Conservation (phyloP, 37 sponge, comb jelly and placozoan genomes). For the Halichondria panicea region DNA sequence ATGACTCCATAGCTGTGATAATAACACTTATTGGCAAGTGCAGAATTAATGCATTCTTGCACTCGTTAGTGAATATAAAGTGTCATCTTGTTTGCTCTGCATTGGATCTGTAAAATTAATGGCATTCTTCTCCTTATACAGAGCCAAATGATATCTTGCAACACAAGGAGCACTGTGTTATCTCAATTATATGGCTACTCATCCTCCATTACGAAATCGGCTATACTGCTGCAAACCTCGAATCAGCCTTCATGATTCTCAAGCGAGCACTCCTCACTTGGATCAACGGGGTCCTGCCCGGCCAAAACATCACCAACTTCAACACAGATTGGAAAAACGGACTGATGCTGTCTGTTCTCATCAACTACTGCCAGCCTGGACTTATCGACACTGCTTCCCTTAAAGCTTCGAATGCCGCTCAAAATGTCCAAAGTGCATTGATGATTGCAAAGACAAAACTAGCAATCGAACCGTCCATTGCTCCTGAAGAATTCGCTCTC, state of each 20-base stretch:
- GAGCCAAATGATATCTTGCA: constrained; percentile 67
- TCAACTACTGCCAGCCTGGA: constrained; percentile 70
- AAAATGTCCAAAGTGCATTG: constrained; percentile 65
- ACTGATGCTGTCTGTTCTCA: constrained; percentile 39
- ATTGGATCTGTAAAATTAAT: too few species aligned
- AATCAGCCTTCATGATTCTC: neutral
- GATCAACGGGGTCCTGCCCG: constrained; percentile 59
- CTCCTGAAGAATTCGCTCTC: constrained; percentile 42
- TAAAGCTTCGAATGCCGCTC: constrained; percentile 21
- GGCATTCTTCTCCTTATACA: constrained; percentile 20
- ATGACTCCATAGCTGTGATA: too few species aligned
- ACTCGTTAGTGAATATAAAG: too few species aligned
- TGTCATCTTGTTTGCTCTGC: too few species aligned
- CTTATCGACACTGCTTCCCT: constrained; percentile 29
- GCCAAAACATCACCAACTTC: constrained; percentile 34
- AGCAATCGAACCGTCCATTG: constrained; percentile 56
- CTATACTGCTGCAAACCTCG: neutral
- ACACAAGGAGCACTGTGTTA: constrained; percentile 40
- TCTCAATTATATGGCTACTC: constrained; percentile 64
- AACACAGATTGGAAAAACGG: constrained; percentile 78
- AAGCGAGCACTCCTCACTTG: constrained; percentile 48
- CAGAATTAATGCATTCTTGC: too few species aligned
- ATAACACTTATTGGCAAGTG: too few species aligned
- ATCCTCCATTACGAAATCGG: constrained; percentile 61
- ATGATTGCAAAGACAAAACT: constrained; percentile 61